Percentiles rank a stretch among this genome's conserved stretches.
These are phyloP conservation scores for Unio delphinus DNA, from an alignment of 2,888 invertebrate genomes.

Conservation along the genomic window DNA sequence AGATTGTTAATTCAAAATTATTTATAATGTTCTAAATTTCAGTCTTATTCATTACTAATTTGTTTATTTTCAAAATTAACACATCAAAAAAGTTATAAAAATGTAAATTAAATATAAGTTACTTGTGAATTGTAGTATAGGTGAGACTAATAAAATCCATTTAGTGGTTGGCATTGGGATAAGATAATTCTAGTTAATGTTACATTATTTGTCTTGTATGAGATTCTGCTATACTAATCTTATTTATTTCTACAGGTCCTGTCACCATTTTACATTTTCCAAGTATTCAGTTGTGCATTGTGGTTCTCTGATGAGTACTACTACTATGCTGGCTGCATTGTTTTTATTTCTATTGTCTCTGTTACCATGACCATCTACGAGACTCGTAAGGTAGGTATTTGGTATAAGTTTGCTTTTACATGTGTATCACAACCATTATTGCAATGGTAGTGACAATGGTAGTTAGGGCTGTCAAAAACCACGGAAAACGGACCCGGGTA, in stretches of 20 bases:
- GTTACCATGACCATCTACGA: conserved; percentile 81
- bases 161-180: background rate
- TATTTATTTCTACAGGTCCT: conserved; percentile 75
- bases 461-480: too few species aligned
- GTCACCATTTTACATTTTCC: conserved; percentile 97
- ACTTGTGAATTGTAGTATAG: too few species aligned
- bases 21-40: too few species aligned
- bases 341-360: conserved; percentile 84
- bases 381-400: conserved; percentile 80
- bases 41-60: too few species aligned
- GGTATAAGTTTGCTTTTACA: background rate
- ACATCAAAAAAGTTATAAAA: too few species aligned
- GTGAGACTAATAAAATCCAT: background rate
- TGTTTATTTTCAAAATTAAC: too few species aligned
- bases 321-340: conserved; percentile 91
- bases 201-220: background rate
- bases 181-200: background rate
- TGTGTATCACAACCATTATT: too few species aligned
- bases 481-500: too few species aligned
- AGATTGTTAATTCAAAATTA: too few species aligned
- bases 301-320: conserved; percentile 93
- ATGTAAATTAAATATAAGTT: too few species aligned
- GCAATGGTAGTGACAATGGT: too few species aligned
- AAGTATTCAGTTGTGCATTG: conserved; percentile 85
- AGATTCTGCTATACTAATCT: background rate